A percentile compares a stretch with the other conserved stretches of the same genome.
Conservation (phyloP, 2,888 invertebrate genomes). For the Melitaea athalia region DNA sequence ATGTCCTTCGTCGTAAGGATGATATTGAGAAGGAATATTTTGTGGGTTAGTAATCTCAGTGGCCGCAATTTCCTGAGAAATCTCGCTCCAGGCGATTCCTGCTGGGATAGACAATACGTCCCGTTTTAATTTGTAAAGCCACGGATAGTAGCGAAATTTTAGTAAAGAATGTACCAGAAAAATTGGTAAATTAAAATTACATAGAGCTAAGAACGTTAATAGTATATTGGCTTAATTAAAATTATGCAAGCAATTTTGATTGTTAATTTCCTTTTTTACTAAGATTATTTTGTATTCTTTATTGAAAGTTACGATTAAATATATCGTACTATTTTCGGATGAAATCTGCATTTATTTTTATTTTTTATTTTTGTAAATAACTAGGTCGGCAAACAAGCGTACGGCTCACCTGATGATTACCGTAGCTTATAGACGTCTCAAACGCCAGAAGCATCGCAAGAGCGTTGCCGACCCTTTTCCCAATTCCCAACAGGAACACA, state of each 20-base stretch:
- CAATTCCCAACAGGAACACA: too few relatives aligned
- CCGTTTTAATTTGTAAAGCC: constrained; percentile 55
- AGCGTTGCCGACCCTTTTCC: too few relatives aligned
- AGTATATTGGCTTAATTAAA: background rate
- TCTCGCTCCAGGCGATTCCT: constrained; percentile 48
- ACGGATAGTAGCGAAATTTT: constrained; percentile 31
- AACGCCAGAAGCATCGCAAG: too few relatives aligned
- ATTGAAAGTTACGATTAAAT: too few relatives aligned
- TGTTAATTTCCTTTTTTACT: background rate
- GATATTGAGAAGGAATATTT: background rate
- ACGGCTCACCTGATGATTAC: too few relatives aligned
- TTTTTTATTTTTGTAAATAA: too few relatives aligned
- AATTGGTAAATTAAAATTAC: constrained; percentile 4
- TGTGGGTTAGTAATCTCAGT: constrained; percentile 23
- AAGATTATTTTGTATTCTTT: background rate
- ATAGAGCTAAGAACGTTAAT: background rate
- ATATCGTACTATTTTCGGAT: too few relatives aligned
- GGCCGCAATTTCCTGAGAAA: constrained; percentile 64
- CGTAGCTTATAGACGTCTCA: too few relatives aligned
- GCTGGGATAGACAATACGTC: constrained; percentile 52
- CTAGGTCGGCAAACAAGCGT: too few relatives aligned
- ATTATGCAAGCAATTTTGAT: too few relatives aligned
- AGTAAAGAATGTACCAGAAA: background rate
- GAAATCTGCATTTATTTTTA: too few relatives aligned
- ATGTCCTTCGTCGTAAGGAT: constrained; percentile 1